phyloP scores from a whole-genome alignment of 2,888 invertebrate species.

The Octonoba sinensis region DNA sequence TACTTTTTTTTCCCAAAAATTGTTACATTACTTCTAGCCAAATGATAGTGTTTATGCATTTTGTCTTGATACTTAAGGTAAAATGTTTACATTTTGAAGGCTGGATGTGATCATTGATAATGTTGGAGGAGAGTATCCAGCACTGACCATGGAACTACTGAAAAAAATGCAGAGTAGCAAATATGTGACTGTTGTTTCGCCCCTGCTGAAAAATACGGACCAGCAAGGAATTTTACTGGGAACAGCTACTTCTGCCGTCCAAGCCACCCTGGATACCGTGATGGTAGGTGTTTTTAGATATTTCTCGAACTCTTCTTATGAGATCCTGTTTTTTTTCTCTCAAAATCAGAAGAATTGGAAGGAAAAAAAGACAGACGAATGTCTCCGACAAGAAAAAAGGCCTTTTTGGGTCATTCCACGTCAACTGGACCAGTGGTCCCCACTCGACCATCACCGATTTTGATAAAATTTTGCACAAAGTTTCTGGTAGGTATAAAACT shows the following conservation, averaged over 20 bases:
- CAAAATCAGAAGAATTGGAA: too few species aligned
- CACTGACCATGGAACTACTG: constrained; percentile 71
- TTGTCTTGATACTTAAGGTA: constrained; percentile 29
- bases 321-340: not conserved
- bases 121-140: constrained; percentile 77
- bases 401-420: too few species aligned
- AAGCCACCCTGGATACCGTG: constrained; percentile 54
- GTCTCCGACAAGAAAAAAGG: too few species aligned
- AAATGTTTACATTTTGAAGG: constrained; percentile 72
- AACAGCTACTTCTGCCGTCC: constrained; percentile 17
- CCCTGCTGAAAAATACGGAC: constrained; percentile 85
- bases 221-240: constrained; percentile 80
- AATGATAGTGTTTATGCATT: not conserved
- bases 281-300: constrained; percentile 24
- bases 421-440: too few species aligned
- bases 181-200: constrained; percentile 86
- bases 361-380: too few species aligned
- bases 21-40: too few species aligned
- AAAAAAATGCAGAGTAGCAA: constrained; percentile 78
- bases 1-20: too few species aligned
- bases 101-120: constrained; percentile 89
- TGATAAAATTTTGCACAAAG: too few species aligned
- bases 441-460: too few species aligned
- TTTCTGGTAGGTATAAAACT: too few species aligned
- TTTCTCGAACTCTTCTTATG: not conserved